A percentile compares a stretch with the other conserved stretches of the same genome.
Conservation (phyloP, 1,140 invertebrate genomes). For the Cardiocondyla obscurior region DNA sequence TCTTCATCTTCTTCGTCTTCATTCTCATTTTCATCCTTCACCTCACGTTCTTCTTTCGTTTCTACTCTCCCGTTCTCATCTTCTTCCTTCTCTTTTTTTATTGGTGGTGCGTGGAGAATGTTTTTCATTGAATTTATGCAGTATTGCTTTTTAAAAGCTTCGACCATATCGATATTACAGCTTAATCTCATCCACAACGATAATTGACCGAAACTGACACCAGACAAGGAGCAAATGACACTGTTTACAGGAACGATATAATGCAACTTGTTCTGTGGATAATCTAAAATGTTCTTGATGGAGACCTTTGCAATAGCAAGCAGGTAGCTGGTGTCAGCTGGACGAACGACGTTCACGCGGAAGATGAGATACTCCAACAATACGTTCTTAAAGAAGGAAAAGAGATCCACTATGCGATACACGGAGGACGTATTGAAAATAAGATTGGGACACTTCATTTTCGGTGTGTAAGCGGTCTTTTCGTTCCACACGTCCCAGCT, state of each 20-base stretch:
- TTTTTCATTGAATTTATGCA: conserved; percentile 27
- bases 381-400: conserved; percentile 72
- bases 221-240: conserved; percentile 48
- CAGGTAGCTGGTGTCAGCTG: conserved; percentile 43
- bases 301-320: conserved; percentile 72
- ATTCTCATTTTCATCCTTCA: not conserved
- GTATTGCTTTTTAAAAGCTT: conserved; percentile 66
- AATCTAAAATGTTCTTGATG: conserved; percentile 76
- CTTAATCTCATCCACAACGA: conserved; percentile 77
- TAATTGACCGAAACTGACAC: conserved; percentile 74
- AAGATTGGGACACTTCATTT: conserved; percentile 70
- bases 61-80: no score
- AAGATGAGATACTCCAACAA: conserved; percentile 68
- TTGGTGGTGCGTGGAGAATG: not conserved
- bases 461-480: conserved; percentile 66
- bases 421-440: conserved; percentile 76
- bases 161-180: conserved; percentile 72
- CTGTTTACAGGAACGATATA: conserved; percentile 73
- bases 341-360: conserved; percentile 69
- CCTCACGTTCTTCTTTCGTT: no score
- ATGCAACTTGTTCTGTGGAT: conserved; percentile 79
- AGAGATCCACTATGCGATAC: conserved; percentile 72
- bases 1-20: not conserved
- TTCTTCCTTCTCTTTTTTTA: not conserved
- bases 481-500: conserved; percentile 76